Percentiles rank a stretch among this genome's conserved stretches.
Conservation (phyloP, 1,140 invertebrate species). For the Drosophila novamexicana region DNA sequence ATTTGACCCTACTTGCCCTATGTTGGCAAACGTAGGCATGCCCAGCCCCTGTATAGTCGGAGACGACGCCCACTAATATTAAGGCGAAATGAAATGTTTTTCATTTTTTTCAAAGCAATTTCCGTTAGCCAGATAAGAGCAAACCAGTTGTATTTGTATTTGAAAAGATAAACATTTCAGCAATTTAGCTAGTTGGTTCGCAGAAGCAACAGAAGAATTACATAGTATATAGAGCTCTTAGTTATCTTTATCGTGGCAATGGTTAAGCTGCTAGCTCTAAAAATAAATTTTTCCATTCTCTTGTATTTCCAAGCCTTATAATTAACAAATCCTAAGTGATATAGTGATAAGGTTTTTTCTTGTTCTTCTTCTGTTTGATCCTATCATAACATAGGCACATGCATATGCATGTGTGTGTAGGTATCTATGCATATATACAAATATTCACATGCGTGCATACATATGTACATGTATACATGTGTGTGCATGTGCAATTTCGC, state of each 20-base stretch:
- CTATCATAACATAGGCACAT: neutral
- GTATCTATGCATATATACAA: constrained; percentile 2
- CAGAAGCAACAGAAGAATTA: neutral
- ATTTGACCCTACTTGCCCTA: neutral
- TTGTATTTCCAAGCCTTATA: too few relatives aligned
- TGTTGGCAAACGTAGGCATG: neutral
- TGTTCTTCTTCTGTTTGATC: neutral
- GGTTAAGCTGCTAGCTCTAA: too few relatives aligned
- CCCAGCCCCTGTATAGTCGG: neutral
- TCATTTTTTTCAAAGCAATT: constrained; percentile 29
- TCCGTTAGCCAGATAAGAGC: constrained; percentile 39
- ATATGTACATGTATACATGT: constrained; percentile 3
- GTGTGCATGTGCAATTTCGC: neutral
- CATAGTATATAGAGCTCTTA: neutral
- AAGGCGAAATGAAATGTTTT: neutral
- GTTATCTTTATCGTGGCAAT: too few relatives aligned
- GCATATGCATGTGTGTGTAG: neutral
- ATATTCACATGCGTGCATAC: neutral
- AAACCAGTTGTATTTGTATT: constrained; percentile 6
- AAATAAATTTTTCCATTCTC: too few relatives aligned
- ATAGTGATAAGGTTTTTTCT: neutral
- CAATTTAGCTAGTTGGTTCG: neutral
- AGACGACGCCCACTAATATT: constrained; percentile 36
- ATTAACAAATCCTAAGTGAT: too few relatives aligned
- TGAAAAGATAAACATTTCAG: constrained; percentile 14